Evolutionary conservation across 1,140 invertebrate species (phyloP).

Genomic region (Tachypleus tridentatus): DNA sequence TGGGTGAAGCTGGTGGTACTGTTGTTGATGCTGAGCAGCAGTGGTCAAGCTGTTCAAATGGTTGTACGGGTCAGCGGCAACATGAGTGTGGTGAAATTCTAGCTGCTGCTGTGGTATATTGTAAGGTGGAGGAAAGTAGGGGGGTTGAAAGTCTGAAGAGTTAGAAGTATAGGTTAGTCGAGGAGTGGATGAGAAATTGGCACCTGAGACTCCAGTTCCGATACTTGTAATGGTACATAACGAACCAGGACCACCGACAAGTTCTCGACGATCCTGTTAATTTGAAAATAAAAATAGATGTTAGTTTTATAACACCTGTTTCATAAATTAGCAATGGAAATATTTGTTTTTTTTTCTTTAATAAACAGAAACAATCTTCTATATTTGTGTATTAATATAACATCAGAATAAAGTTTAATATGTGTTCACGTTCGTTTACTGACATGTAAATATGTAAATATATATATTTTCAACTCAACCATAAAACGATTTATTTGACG

Average conservation of each 20-base stretch:
- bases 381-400: too few relatives aligned
- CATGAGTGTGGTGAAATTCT: conserved; percentile 22
- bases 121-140: conserved; percentile 71
- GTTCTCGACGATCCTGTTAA: conserved; percentile 39
- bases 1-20: conserved; percentile 40
- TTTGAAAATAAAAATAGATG: too few relatives aligned
- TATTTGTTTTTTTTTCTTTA: too few relatives aligned
- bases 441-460: too few relatives aligned
- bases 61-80: conserved; percentile 46
- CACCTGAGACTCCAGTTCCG: conserved; percentile 40
- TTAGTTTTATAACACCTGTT: too few relatives aligned
- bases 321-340: too few relatives aligned
- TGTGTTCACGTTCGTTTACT: too few relatives aligned
- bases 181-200: conserved; percentile 45
- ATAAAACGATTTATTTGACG: too few relatives aligned
- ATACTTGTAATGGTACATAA: conserved; percentile 45
- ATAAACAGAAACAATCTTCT: too few relatives aligned
- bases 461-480: too few relatives aligned
- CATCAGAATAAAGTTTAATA: too few relatives aligned
- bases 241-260: conserved; percentile 44
- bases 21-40: conserved; percentile 35
- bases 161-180: conserved; percentile 40
- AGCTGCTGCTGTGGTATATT: conserved; percentile 35
- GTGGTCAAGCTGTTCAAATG: conserved; percentile 45
- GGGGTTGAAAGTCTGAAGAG: conserved; percentile 84